A percentile compares a stretch with the other conserved stretches of the same genome.
phyloP scores from a whole-genome alignment of 2,797 vertebrate genomes.

The Crenuchus spilurus region DNA sequence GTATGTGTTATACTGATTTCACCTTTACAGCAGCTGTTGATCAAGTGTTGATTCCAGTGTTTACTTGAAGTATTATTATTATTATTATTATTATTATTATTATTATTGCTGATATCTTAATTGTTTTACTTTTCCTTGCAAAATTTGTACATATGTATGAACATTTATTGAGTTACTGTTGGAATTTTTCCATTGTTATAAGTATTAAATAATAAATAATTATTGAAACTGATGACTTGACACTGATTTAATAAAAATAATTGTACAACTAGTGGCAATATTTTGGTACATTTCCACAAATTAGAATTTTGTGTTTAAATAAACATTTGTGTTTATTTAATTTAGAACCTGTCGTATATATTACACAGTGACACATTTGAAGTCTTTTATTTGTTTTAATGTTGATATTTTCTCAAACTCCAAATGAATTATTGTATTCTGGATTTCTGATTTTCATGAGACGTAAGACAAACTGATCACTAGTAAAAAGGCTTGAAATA shows the following conservation, averaged over 20 bases:
- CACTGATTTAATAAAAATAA: not conserved
- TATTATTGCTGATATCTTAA: not conserved
- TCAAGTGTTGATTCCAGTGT: not conserved
- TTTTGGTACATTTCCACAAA: too few relatives aligned
- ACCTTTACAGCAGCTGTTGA: not conserved
- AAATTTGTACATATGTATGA: slow-evolving; percentile 24
- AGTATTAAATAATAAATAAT: slow-evolving; percentile 9
- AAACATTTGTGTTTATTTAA: too few relatives aligned
- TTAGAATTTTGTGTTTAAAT: too few relatives aligned
- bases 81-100: not conserved
- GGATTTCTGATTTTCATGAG: too few relatives aligned
- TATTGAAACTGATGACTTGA: not conserved
- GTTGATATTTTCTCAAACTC: too few relatives aligned
- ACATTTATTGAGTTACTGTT: slow-evolving; percentile 21
- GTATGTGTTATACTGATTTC: not conserved
- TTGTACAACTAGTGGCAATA: too few relatives aligned
- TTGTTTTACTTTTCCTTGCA: slow-evolving; percentile 11
- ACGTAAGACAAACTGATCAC: too few relatives aligned
- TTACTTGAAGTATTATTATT: not conserved
- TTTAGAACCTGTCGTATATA: too few relatives aligned
- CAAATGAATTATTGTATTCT: too few relatives aligned
- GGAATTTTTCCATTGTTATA: not conserved
- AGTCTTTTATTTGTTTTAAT: too few relatives aligned
- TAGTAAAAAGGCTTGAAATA: too few relatives aligned
- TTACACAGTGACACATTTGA: too few relatives aligned